Base-by-base conservation (phyloP, 2,797 vertebrate species). In the Crenichthys baileyi region DNA sequence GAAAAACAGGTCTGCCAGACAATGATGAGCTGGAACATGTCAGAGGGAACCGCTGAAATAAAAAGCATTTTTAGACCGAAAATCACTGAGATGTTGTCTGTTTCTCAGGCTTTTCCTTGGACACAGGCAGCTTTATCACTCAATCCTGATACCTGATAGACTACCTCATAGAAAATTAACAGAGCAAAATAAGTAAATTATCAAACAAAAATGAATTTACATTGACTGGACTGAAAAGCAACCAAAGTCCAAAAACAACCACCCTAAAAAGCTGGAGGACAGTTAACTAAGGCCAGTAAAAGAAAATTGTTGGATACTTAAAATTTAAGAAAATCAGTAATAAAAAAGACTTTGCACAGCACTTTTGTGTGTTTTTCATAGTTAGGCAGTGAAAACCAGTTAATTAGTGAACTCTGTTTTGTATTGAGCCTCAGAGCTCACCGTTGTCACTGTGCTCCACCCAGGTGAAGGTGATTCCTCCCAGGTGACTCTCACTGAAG, bases 381-480 rank as follows among this genome's bases (percentile, higher is more conserved):
- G 18, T 20, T 20, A 53, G 3, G 15, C 16, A 53, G 18, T 53
- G 20, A 53, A 53, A 53, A 53, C 16, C 16, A 5, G 51, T 18
- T 5, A 53, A 1, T 53, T 53, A 18, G 51, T 53, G 18, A 53
- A 53, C 15, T 51, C 9, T 63, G 16, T 16, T 71, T 46, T 6
- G 24, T 6, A 12, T 11, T n/a, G 12, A 31, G 7, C 20, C 31
- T 41, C 12, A 29, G 22, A 20, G 2, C 92, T 92, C 93, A 98
- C 98, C 98, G 0, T 95, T 97, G 90, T 98, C 96, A 8, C 92
- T 95, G 74, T 96, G 97, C 87, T 98, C 96, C 88, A 99, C 97
- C 98, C 98, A 99, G 68, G 98, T 99, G 88, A 99, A 99, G 16
- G 98, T 99, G 93, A 99, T 99, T 75, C 97, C 98, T 79, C 98